Base-by-base conservation (phyloP, 2,113 vertebrate species). In the Nothobranchius kuhntae region DNA sequence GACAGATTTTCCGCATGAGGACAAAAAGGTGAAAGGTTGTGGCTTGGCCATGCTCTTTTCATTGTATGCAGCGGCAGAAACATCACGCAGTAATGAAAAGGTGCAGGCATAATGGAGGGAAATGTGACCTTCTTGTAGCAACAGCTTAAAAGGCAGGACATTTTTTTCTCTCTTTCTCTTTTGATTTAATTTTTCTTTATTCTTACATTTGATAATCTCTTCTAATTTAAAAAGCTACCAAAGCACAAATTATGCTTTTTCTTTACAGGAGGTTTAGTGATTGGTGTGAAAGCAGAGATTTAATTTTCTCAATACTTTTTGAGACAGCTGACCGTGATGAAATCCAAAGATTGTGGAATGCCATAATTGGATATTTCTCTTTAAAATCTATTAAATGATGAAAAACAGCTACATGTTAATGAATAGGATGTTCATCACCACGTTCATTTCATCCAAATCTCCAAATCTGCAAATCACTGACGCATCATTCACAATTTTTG, bases 1-100 rank as follows among this genome's bases (percentile, higher is more conserved):
- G 44, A 79, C 73, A 76, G 73, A 89, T 95, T 95, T 95, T 94
- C 89, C 92, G 79, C 91, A 92, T 93, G 88, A 93, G 92, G 91
- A 78, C 86, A 87, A 73, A 62, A 70, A 92, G 93, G 93, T 93
- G 91, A 93, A 86, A 93, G 93, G 93, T 91, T 70, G 87, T 80
- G 79, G 60, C 78, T 83, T 86, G 68, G 76, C 77, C 71, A 30
- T 26, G 63, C 76, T 81, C 82, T 83, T 86, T 82, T 85, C 64
- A 61, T 54, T 26, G 65, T 61, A 67, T 26, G 57, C 21, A 61
- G 87, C 57, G 71, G 80, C 21, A 85, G 79, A 88, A 83, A 85
- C 79, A 91, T 90, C 87, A 89, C 86, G 78, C 81, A 75, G 89
- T 87, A 94, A 93, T 75, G 85, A 91, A 92, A 79, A 86, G 71